phyloP scores from a whole-genome alignment of 2,113 vertebrate species.

The Brachypteracias leptosomus region DNA sequence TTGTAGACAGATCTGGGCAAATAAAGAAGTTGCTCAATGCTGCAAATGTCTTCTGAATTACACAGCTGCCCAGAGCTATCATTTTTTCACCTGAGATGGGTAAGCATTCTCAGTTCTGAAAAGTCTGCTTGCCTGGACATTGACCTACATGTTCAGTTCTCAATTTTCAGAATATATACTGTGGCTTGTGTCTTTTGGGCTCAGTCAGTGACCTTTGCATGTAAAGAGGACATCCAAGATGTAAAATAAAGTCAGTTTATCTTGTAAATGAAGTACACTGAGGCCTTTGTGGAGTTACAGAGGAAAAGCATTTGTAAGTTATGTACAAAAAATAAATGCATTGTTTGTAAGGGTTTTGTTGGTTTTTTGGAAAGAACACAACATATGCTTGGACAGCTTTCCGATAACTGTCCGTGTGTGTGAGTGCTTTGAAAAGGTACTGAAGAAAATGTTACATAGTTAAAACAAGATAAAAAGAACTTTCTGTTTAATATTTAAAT shows the following conservation, averaged over 20 bases:
- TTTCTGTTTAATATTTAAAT: background rate
- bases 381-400: background rate
- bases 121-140: background rate
- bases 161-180: background rate
- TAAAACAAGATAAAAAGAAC: background rate
- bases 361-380: background rate
- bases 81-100: background rate
- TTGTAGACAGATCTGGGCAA: background rate
- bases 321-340: background rate
- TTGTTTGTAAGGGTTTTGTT: background rate
- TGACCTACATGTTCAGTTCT: background rate
- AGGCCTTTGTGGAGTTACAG: background rate
- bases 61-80: background rate
- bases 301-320: fast-evolving
- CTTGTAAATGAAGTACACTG: background rate
- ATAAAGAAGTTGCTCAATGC: background rate
- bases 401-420: background rate
- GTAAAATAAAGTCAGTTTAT: background rate
- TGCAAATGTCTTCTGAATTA: background rate
- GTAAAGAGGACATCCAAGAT: background rate
- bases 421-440: background rate
- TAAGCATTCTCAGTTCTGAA: background rate
- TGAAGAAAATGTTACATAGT: background rate
- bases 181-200: background rate
- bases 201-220: background rate